Evolutionary conservation across 2,113 vertebrate genomes (phyloP).

Genomic region (Thamnophis sirtalis): DNA sequence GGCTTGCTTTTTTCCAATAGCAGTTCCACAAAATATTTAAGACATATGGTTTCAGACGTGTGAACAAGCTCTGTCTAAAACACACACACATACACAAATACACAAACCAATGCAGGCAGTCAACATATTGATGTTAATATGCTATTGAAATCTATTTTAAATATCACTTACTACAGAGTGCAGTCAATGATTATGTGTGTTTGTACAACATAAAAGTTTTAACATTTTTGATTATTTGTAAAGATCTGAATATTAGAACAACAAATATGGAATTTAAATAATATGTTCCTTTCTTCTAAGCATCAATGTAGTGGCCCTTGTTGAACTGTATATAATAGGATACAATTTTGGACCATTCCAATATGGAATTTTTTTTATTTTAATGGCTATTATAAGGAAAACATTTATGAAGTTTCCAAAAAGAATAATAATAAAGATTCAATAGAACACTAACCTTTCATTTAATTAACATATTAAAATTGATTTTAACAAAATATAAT

Average conservation of each 20-base stretch:
- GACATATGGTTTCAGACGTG: conserved; percentile 50
- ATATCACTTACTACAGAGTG: background rate
- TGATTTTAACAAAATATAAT: background rate
- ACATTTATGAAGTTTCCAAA: background rate
- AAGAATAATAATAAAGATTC: background rate
- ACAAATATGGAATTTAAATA: background rate
- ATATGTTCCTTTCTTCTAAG: background rate
- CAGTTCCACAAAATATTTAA: conserved; percentile 58
- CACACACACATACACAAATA: conserved; percentile 3
- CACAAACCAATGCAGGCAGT: background rate
- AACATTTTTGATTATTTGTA: background rate
- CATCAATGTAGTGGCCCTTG: background rate
- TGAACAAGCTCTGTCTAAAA: conserved; percentile 59
- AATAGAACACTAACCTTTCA: background rate
- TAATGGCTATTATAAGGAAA: background rate
- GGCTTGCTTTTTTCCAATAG: conserved; percentile 55
- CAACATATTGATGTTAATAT: background rate
- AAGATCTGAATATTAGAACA: background rate
- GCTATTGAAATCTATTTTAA: background rate
- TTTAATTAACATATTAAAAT: background rate
- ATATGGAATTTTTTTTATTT: background rate
- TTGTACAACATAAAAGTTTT: background rate
- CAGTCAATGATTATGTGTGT: background rate
- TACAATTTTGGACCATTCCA: background rate
- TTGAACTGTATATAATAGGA: background rate